Base-by-base conservation (phyloP, 1,140 invertebrate species). In the Panagrolaimus sp. region DNA sequence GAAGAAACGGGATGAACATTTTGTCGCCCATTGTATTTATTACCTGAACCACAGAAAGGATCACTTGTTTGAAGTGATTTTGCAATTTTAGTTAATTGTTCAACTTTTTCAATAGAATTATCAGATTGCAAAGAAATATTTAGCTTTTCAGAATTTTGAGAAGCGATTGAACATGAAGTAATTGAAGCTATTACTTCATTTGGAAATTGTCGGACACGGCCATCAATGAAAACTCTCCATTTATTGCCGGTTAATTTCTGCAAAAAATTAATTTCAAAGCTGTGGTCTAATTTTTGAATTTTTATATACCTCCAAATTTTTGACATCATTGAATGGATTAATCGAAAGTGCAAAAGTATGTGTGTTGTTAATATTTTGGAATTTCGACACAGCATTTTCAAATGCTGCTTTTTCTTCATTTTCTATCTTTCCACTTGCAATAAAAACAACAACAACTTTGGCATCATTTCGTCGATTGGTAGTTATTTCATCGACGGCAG, bases 161-260 rank as follows among this genome's bases (percentile, higher is more conserved):
- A 27, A 13, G 51, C 51, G 0, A 57, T 20, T 1, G 51, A 20
- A 57, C 51, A 57, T n/a, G 51, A 57, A 23, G 72, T 46, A 43
- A 78, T n/a, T 9, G 75, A 72, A 3, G 46, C 42, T 44, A 77
- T 66, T 13, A 74, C 78, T 27, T 78, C 78, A 44, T 80, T 66
- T 27, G 78, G 38, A 61, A 78, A 79, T 66, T 79, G 77, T 20
- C 73, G 66, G n/a, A 75, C 80, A 47, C 77, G 65, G 14, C 72
- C 75, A 66, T 78, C 78, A 43, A 80, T 80, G 66, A 80, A 78
- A 4, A 78, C 77, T 27, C 75, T 65, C 74, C 73, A 72, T 63
- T 79, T 77, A 73, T 78, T 77, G 9, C 78, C 77, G 8, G 77
- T 57, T 27, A 57, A 27, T 57, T 57, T 57, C 27, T 27, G n/a